Base-by-base conservation (phyloP, 92 coral and sea anemone species). In the Epizoanthus stellaris region DNA sequence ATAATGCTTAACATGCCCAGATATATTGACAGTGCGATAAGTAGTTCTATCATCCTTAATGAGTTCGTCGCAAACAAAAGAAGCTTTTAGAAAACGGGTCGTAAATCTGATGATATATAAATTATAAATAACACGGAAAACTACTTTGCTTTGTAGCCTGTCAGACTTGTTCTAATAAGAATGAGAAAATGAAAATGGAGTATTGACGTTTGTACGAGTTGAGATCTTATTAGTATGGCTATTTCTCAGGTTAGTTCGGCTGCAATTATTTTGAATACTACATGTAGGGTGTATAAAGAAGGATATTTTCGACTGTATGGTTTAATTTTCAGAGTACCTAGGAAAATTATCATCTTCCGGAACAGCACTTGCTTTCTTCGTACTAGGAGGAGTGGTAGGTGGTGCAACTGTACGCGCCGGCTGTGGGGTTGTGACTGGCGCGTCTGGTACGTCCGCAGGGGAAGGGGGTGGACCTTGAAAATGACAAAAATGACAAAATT, bases 341-440 rank as follows among this genome's bases (percentile, higher is more conserved):
- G 94, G 80, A 61, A 94, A 94, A 52, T 89, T 93, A 64, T 94
- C 98, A 85, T 94, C 98, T 54, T 93, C 95, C 9, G 95, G 93
- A 3, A 92, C 98, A 47, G 95, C 94, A 40, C 90, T 85, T 9
- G 98, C 88, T 77, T 94, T 94, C 85, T 92, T 94, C n/a, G 87
- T 69, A 21, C 82, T 75, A 42, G 84, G 87, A 45, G 92, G 87
- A 23, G 82, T 79, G 71, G 77, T 87, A 56, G 60, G 83, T 19
- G 95, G 88, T 16, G 87, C 64, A 57, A 86, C 39, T 54, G 87
- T 56, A 57, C 84, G 23, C 45, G 87, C 82, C 54, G 85, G 90
- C 57, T 82, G 77, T 36, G 77, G 40, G 36, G 80, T 36, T 12
- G 75, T 12, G 58, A 63, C 83, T 12, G 83, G 14, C 43, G 42